Percentiles rank a stretch among this genome's conserved stretches.
Evolutionary conservation across 2,888 invertebrate species (phyloP).

Genomic region (Amiota communis): DNA sequence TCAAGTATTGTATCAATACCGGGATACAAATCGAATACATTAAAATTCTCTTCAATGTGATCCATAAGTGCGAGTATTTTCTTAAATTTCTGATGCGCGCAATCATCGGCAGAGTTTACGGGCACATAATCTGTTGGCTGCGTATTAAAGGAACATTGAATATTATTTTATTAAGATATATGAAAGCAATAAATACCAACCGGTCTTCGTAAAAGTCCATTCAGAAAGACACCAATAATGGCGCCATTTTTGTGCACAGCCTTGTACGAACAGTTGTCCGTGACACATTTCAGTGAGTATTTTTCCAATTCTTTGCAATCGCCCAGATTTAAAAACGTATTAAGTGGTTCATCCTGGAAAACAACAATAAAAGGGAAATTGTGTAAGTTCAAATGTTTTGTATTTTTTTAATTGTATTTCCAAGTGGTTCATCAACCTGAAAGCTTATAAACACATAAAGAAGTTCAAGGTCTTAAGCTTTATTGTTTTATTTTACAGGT

Average conservation of each 20-base stretch:
- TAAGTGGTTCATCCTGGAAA: conserved; percentile 72
- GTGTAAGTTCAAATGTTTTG: background rate
- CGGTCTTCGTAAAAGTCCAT: conserved; percentile 72
- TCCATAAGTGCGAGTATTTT: conserved; percentile 75
- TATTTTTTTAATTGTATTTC: conserved; percentile 10
- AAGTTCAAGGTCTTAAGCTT: conserved; percentile 12
- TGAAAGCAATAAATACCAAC: no score
- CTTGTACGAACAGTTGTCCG: conserved; percentile 76
- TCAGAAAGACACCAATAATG: conserved; percentile 76
- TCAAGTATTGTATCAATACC: conserved; percentile 69
- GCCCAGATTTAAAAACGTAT: conserved; percentile 70
- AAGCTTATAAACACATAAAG: background rate
- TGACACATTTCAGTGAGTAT: conserved; percentile 75
- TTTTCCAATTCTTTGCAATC: conserved; percentile 75
- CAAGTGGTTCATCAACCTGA: conserved; percentile 9
- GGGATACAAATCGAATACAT: conserved; percentile 73
- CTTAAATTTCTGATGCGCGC: conserved; percentile 75
- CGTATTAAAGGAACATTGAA: background rate
- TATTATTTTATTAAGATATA: background rate
- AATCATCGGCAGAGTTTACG: conserved; percentile 61
- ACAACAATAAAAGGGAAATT: conserved; percentile 35
- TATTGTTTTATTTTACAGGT: background rate
- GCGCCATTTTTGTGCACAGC: conserved; percentile 75
- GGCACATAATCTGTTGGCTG: conserved; percentile 45
- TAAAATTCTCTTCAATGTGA: conserved; percentile 73